Conservation (phyloP, 2,113 vertebrate genomes). For the Tragulus kanchil region DNA sequence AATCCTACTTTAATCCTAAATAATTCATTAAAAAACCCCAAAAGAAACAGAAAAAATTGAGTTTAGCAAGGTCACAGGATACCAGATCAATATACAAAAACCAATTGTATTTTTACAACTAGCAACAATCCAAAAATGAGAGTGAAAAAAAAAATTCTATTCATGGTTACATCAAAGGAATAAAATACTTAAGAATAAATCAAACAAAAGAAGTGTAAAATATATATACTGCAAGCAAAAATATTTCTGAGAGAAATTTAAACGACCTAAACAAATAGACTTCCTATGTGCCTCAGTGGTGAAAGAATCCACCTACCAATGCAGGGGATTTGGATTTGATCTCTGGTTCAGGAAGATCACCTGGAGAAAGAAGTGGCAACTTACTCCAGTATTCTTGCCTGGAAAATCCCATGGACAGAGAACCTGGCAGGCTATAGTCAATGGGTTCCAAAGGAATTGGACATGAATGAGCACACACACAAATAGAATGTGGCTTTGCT, state of each 20-base stretch:
- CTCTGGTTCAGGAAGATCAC: neutral
- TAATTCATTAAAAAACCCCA: neutral
- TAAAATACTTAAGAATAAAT: neutral
- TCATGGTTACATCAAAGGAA: neutral
- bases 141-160: neutral
- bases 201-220: slow-evolving; percentile 10
- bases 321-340: neutral
- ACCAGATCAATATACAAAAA: neutral
- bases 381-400: neutral
- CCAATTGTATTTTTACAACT: neutral
- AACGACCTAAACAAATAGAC: slow-evolving; percentile 12
- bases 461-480: neutral
- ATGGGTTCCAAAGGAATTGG: neutral
- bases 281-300: neutral
- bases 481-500: neutral
- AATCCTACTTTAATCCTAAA: neutral
- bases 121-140: neutral
- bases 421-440: neutral
- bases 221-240: neutral
- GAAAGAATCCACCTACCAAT: neutral
- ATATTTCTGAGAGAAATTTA: slow-evolving; percentile 3
- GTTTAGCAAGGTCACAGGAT: neutral
- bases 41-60: neutral
- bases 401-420: neutral
- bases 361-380: neutral